Base-by-base conservation (phyloP, 35 echinoderm and acorn worm genomes). In the Amphiura filiformis region DNA sequence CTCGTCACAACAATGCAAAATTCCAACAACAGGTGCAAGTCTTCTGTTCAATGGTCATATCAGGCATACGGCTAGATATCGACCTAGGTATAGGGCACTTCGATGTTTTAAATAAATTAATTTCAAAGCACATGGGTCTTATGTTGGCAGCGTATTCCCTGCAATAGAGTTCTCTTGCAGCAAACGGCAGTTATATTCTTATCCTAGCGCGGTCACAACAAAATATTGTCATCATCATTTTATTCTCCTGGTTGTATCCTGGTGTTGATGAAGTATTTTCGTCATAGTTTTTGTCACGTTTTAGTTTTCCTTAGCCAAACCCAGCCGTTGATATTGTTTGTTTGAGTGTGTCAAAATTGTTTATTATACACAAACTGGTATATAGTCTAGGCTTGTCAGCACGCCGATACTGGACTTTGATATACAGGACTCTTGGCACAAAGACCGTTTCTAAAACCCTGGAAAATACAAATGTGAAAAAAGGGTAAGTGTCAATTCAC, bases 121-220 rank as follows among this genome's bases (percentile, higher is more conserved):
- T n/a, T n/a, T n/a, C n/a, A n/a, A 70, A 70, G 61, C 61, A 70
- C 61, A 70, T 70, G 61, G 61, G 61, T 70, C 20, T 70, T 11
- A 70, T 15, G 3, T 15, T 70, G 61, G 61, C 61, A 70, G 61
- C 26, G 7, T 70, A 26, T 70, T 52, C 61, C 61, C 61, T 70
- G 61, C 61, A 70, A 70, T n/a, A n/a, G n/a, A 70, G 61, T 70
- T 18, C 28, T n/a, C 61, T 70, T 70, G 61, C 61, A 70, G 61
- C 61, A 70, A 70, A 15, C 28, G 61, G 61, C 61, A 70, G 61
- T 70, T 30, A n/a, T n/a, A n/a, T n/a, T n/a, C n/a, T n/a, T n/a
- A 70, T 47, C 41, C 1, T 70, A 70, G 61, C 61, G 61, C 15
- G 28, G 26, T 70, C 17, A 30, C 61, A 18, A 70, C 2, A 70